Evolutionary conservation across 53 echinoderm and acorn worm genomes (phyloP).

Genomic region (Glandiceps talaboti): DNA sequence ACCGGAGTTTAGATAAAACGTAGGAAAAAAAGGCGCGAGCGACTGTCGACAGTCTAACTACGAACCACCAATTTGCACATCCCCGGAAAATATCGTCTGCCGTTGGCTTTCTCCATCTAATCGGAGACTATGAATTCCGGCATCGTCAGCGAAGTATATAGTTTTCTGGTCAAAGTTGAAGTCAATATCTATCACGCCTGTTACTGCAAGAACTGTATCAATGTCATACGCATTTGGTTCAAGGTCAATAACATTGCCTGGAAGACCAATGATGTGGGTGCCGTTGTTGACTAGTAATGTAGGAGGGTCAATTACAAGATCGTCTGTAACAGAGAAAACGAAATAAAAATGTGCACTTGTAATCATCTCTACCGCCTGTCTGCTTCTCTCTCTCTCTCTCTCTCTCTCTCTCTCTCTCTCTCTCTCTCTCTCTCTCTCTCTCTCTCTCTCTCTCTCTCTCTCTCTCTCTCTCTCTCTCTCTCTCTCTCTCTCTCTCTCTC

Average conservation of each 20-base stretch:
- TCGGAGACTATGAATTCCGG: neutral
- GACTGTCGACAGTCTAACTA: too few species aligned
- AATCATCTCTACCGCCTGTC: too few species aligned
- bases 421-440: slow-evolving; percentile 1
- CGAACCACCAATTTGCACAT: too few species aligned
- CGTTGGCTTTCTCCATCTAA: neutral
- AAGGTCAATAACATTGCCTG: neutral
- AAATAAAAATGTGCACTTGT: too few species aligned
- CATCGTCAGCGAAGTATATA: neutral
- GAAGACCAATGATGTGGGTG: neutral
- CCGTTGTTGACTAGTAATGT: neutral
- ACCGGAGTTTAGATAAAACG: too few species aligned
- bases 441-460: neutral
- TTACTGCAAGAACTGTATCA: neutral
- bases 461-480: slow-evolving; percentile 1
- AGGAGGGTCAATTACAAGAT: neutral
- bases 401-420: slow-evolving; percentile 1
- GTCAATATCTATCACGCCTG: neutral
- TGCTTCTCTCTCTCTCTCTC: neutral
- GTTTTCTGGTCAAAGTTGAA: neutral
- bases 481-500: slow-evolving; percentile 1
- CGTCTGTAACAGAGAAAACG: neutral
- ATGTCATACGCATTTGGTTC: neutral
- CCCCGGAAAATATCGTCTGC: neutral
- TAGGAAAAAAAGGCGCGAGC: too few species aligned